Evolutionary conservation across 2,888 invertebrate genomes (phyloP), one percentile per base, ranked within the genome.

Genomic region (Alsophila aescularia): DNA sequence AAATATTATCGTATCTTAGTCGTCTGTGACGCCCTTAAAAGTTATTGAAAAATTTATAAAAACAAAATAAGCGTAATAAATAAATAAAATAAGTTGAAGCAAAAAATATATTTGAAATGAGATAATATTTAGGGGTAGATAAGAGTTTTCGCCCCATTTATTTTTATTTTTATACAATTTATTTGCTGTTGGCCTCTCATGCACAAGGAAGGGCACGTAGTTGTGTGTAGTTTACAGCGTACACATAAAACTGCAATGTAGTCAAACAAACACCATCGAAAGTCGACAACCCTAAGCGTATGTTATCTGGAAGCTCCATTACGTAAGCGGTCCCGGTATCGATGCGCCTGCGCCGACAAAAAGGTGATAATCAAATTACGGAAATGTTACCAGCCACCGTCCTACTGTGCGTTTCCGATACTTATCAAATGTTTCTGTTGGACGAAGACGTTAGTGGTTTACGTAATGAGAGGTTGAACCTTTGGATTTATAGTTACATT

Each of bases 331-430:
- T 12, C 13, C 21, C 29, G 31, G 21, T 32, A 37, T 49, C 47
- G 40, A 47, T 35, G 35, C 37, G 52, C 29, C 29, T 6, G 24
- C 24, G 24, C 47, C 52, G 42, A 49, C 53, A 64, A 59, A 58
- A 13, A 61, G 52, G 54, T 56, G 72, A 64, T 79, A 79, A 79
- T 73, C 65, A 55, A 64, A 69, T 77, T 69, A 74, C 69, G 60
- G 66, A 67, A 67, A 67, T 61, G 43, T 32, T 54, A 34, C 43
- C 32, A 21, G 48, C 41, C 48, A 43, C 43, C 49, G 13, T 43
- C 58, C 39, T 47, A 32, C 42, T 24, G 24, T 27, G 36, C 36
- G 64, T 60, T 68, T 64, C 66, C 67, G 39, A 54, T 54, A 40
- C 7, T n/a, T n/a, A n/a, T n/a, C n/a, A n/a, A n/a, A n/a, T 32